Percentiles rank a stretch among this genome's conserved stretches.
Conservation (phyloP, 2,888 invertebrate species). For the Ectemnius continuus region DNA sequence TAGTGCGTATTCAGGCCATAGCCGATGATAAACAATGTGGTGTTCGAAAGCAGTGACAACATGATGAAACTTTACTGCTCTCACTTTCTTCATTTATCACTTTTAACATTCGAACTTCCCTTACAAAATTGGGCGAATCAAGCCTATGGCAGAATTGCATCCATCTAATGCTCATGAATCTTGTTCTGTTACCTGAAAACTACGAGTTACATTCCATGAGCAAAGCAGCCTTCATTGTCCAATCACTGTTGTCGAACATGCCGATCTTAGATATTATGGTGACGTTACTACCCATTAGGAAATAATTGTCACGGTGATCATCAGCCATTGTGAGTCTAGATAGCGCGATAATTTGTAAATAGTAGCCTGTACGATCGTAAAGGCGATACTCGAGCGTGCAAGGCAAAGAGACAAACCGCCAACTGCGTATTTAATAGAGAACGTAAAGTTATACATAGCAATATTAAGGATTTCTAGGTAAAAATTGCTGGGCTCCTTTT, state of each 20-base stretch:
- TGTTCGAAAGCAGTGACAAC: background rate
- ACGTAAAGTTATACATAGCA: conserved; percentile 22
- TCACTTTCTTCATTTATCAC: too few species aligned
- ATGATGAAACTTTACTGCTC: conserved; percentile 9
- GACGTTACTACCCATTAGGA: conserved; percentile 34
- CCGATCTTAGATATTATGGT: conserved; percentile 21
- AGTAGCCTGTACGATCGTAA: conserved; percentile 40
- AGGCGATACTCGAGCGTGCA: conserved; percentile 19
- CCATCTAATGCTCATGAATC: too few species aligned
- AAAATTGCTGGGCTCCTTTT: conserved; percentile 4
- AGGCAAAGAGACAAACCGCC: conserved; percentile 20
- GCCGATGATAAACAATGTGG: background rate
- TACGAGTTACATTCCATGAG: background rate
- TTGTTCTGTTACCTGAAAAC: too few species aligned
- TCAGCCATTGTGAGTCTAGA: conserved; percentile 49
- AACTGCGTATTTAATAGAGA: conserved; percentile 26
- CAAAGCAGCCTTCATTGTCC: background rate
- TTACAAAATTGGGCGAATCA: too few species aligned
- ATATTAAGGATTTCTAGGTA: conserved; percentile 39
- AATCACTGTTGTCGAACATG: conserved; percentile 18
- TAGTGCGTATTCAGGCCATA: background rate
- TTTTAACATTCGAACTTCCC: too few species aligned
- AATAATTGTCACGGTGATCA: conserved; percentile 32
- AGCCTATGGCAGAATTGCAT: too few species aligned
- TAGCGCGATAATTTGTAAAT: conserved; percentile 59